Base-by-base conservation (phyloP, 2,113 vertebrate species). In the Bufo bufo region DNA sequence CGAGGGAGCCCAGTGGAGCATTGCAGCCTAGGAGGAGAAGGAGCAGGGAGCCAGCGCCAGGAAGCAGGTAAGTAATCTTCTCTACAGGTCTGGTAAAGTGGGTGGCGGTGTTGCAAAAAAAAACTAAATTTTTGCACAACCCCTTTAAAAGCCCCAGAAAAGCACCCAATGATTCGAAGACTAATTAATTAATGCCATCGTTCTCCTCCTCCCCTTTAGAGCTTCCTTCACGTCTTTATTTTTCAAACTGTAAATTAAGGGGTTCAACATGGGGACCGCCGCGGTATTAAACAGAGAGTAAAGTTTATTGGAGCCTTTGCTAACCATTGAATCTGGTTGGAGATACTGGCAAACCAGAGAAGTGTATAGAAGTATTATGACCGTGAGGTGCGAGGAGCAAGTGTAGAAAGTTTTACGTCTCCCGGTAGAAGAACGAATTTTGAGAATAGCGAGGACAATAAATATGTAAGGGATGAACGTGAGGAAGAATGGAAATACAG, bases 191-290 rank as follows among this genome's bases (percentile, higher is more conserved):
- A 33, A 33, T 33, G 65, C 23, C 10, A 23, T 23, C 10, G 33
- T 23, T 17, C n/a, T 69, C 65, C 20, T 69, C n/a, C 49, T 77
- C 19, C 20, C 19, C 49, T 50, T 52, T n/a, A 79, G 12, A 79
- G 77, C 77, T 7, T 16, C 20, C 52, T 56, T 79, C 14, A 58
- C 77, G 16, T 77, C 47, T 77, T 77, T 52, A 77, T 77, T 77
- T 50, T 77, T 33, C 12, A 92, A 49, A 54, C 90, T 90, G 6
- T 91, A 90, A 49, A 90, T 90, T 3, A 91, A 2, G 0, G 89
- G 87, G 20, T 91, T 90, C 45, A 91, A 79, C 77, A 89, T 1
- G 9, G 90, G 90, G 0, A 89, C 91, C 4, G 91, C 66, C 77
- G 87, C 65, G 0, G 87, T 85, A 9, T 91, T 90, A 43, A 77